A percentile compares a stretch with the other conserved stretches of the same genome.
These are phyloP conservation scores for Miichthys miiuy DNA, from an alignment of 2,797 vertebrate genomes.

Conservation along the genomic window DNA sequence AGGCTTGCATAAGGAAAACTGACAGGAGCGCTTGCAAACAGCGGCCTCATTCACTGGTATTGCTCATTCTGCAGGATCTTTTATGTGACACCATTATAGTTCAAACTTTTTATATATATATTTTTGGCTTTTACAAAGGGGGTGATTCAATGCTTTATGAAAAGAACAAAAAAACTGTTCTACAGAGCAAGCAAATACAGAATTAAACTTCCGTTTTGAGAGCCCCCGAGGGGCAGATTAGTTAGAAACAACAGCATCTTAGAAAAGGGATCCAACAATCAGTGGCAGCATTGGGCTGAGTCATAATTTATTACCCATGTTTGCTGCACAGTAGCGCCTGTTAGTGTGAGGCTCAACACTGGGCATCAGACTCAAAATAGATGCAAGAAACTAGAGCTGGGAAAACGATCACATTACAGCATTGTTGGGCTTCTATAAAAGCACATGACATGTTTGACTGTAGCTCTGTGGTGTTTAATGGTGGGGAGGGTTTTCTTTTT, in stretches of 20 bases:
- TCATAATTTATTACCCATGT: constrained; percentile 51
- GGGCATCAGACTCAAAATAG: constrained; percentile 47
- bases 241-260: constrained; percentile 54
- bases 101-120: constrained; percentile 19
- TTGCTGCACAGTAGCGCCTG: constrained; percentile 32
- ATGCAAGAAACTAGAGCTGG: constrained; percentile 40
- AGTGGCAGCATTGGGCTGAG: constrained; percentile 37
- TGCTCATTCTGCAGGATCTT: constrained; percentile 55
- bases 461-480: constrained; percentile 43
- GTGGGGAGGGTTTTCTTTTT: constrained; percentile 30
- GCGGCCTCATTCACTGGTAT: constrained; percentile 46
- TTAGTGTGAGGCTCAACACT: constrained; percentile 49
- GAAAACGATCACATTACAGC: constrained; percentile 50
- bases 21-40: constrained; percentile 31
- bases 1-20: constrained; percentile 49
- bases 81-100: constrained; percentile 62
- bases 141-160: constrained; percentile 57
- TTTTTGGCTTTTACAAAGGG: constrained; percentile 45
- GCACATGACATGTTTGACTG: constrained; percentile 51
- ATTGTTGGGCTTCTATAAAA: constrained; percentile 42
- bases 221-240: constrained; percentile 63
- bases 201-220: constrained; percentile 59
- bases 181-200: constrained; percentile 56
- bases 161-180: constrained; percentile 51
- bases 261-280: constrained; percentile 63